These are phyloP conservation scores for Mythimna vitellina DNA, from an alignment of 2,888 invertebrate genomes.

Conservation along the genomic window DNA sequence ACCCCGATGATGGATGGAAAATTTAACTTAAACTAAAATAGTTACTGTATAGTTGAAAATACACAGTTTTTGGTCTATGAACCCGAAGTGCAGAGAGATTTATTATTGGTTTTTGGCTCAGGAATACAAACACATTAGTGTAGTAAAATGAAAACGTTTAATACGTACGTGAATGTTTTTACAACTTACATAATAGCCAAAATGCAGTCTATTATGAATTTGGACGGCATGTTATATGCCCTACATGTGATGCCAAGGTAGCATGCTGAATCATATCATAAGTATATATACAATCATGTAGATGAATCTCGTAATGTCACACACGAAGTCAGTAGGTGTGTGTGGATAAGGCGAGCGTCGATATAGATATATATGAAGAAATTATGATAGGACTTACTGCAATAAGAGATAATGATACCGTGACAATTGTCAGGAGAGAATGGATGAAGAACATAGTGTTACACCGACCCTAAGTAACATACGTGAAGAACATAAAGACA, in stretches of 20 bases:
- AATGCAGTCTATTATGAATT: slow-evolving; percentile 25
- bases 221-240: neutral
- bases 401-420: neutral
- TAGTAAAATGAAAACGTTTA: slow-evolving; percentile 7
- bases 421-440: neutral
- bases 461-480: neutral
- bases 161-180: slow-evolving; percentile 20
- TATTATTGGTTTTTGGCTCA: slow-evolving; percentile 21
- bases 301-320: slow-evolving; percentile 1
- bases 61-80: slow-evolving; percentile 3
- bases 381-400: neutral
- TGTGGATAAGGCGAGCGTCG: neutral
- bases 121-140: slow-evolving; percentile 8
- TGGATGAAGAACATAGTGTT: neutral
- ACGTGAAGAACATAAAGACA: neutral
- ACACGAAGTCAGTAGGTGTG: neutral
- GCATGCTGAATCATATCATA: slow-evolving; percentile 33
- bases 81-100: slow-evolving; percentile 9
- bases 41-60: neutral
- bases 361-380: neutral
- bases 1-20: no score
- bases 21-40: no score
- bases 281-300: neutral
- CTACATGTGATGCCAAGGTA: slow-evolving; percentile 34
- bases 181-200: slow-evolving; percentile 32